Conservation (phyloP, 2,797 vertebrate species). For the Simalia tracyae region DNA sequence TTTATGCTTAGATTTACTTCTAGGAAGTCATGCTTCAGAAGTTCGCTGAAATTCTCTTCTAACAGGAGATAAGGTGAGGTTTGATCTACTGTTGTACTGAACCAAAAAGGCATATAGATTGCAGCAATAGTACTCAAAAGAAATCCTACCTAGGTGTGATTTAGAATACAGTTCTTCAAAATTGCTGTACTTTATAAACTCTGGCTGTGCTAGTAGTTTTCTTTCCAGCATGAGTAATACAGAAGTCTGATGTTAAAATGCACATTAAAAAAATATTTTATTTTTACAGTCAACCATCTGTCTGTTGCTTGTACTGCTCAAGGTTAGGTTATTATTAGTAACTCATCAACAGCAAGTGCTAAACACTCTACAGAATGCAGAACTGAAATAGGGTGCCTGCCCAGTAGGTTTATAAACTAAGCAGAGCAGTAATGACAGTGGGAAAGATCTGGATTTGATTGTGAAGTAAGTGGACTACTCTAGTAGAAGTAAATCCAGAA, state of each 20-base stretch:
- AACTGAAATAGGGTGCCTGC: not conserved
- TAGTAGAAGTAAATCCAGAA: not conserved
- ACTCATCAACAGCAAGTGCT: constrained; percentile 5
- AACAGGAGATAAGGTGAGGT: not conserved
- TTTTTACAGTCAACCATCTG: not conserved
- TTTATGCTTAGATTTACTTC: not conserved
- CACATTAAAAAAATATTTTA: constrained; percentile 24
- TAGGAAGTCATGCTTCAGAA: not conserved
- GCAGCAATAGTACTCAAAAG: not conserved
- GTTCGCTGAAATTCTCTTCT: not conserved
- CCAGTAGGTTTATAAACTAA: not conserved
- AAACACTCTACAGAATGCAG: constrained; percentile 1
- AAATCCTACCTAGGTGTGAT: not conserved
- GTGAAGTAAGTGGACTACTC: not conserved
- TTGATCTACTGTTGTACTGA: not conserved
- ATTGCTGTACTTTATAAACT: not conserved
- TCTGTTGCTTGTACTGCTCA: not conserved
- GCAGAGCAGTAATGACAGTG: not conserved
- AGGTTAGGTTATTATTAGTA: constrained; percentile 32
- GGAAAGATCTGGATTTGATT: not conserved
- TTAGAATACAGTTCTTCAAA: not conserved
- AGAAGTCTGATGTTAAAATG: constrained; percentile 17
- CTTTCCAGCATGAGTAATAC: not conserved
- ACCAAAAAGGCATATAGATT: not conserved
- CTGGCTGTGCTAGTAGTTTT: not conserved